Evolutionary conservation across 2,113 vertebrate species (phyloP), one percentile per base, ranked within the genome.

Genomic region (Vicugna pacos): DNA sequence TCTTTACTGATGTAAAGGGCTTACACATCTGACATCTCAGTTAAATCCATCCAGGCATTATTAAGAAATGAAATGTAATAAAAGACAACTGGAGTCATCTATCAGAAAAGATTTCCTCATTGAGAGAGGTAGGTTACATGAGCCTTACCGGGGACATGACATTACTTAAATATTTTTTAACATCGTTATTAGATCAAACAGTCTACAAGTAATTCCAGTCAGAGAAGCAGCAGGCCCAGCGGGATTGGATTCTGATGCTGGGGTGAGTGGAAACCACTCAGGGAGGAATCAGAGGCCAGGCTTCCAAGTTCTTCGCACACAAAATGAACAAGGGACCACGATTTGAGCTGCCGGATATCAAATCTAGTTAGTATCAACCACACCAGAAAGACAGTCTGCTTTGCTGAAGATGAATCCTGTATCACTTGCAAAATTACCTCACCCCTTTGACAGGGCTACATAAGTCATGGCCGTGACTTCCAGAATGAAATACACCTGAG

Each of bases 1-100:
- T 93, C 54, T 88, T 96, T 91, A 87, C 26, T 52, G 50, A 95
- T 89, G 30, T 93, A 96, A 97, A 98, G 97, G 95, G 94, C 93
- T 96, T 97, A 97, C 76, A 64, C 85, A 62, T 88, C 72, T 92
- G 73, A 73, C 64, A 94, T 95, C 75, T 93, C 95, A 69, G 30
- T 92, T 92, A 86, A 93, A 93, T 88, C 56, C 84, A 54, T 14
- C 70, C 28, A 76, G 28, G 24, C 94, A 87, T 88, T 69, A 95
- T 81, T 92, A 93, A 81, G 48, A 93, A 91, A 91, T 38, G 32
- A 95, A 85, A 73, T 86, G 30, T 76, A 86, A 89, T 88, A 65
- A 81, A 93, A 90, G 58, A 48, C 5, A 26, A 90, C 13, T 97
- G 35, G 70, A 96, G 32, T 91, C 65, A 67, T 19, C 69, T 67